Evolutionary conservation across 2,113 vertebrate genomes (phyloP).

Genomic region (Bucco capensis): DNA sequence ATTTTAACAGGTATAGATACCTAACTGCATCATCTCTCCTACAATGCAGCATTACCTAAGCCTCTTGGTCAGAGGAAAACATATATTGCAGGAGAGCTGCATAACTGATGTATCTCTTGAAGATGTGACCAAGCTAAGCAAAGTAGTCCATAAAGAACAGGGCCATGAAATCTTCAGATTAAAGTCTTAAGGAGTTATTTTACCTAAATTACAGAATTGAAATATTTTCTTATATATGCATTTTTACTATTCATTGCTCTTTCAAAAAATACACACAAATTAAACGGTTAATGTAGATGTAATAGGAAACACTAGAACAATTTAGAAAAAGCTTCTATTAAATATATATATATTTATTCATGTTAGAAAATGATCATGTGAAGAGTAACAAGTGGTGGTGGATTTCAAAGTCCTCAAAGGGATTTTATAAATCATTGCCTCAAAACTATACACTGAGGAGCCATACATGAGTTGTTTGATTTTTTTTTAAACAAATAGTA

Average conservation of each 20-base stretch:
- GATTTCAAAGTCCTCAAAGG: not conserved
- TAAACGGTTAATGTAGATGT: not conserved
- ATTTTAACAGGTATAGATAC: not conserved
- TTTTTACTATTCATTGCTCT: not conserved
- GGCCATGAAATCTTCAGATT: not conserved
- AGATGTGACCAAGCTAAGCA: not conserved
- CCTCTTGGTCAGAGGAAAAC: not conserved
- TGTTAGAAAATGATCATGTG: not conserved
- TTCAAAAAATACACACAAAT: not conserved
- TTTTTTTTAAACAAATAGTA: not conserved
- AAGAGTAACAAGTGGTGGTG: not conserved
- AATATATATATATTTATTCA: not conserved
- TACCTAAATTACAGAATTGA: not conserved
- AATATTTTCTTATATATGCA: not conserved
- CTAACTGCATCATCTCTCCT: not conserved
- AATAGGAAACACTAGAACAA: not conserved
- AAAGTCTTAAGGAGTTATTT: not conserved
- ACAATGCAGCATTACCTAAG: not conserved
- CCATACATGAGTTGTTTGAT: not conserved
- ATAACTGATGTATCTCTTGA: accelerated
- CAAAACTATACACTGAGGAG: not conserved
- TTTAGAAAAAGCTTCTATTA: too few relatives aligned
- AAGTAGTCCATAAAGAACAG: not conserved
- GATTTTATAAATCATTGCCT: not conserved
- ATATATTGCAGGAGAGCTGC: accelerated